Percentiles rank a stretch among this genome's conserved stretches.
These are phyloP conservation scores for Tenthredo notha DNA, from an alignment of 2,888 invertebrate species.

Conservation along the genomic window DNA sequence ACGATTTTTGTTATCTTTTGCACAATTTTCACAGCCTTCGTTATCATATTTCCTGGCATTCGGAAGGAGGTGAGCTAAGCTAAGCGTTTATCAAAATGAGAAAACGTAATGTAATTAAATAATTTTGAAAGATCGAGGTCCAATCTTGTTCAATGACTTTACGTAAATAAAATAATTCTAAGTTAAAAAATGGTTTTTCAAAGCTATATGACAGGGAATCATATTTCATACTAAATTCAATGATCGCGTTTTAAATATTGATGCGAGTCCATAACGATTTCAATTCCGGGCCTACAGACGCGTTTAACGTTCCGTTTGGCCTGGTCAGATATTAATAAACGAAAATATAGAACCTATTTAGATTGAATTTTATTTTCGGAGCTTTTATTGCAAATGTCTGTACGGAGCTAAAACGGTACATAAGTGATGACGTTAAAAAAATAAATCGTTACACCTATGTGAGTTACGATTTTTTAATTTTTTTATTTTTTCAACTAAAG, in stretches of 20 bases:
- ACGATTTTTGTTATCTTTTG: slow-evolving; percentile 92
- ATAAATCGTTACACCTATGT: slow-evolving; percentile 19
- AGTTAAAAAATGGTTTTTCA: not conserved
- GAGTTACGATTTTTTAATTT: not conserved
- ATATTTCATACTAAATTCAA: not conserved
- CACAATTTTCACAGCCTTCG: slow-evolving; percentile 95
- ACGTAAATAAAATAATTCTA: not conserved
- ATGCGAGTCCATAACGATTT: slow-evolving; percentile 7
- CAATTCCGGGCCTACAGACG: not conserved
- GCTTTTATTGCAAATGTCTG: slow-evolving; percentile 4
- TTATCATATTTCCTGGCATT: slow-evolving; percentile 97
- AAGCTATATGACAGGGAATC: not conserved
- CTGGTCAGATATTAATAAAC: slow-evolving; percentile 29
- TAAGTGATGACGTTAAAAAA: slow-evolving; percentile 11
- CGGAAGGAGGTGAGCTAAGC: slow-evolving; percentile 89
- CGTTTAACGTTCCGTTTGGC: not conserved
- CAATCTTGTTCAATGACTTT: not conserved
- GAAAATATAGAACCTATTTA: slow-evolving; percentile 17
- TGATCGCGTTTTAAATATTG: not conserved
- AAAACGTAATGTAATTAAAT: not conserved
- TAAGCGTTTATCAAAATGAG: not conserved
- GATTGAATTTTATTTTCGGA: slow-evolving; percentile 34
- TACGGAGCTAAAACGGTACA: not conserved
- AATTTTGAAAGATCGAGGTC: not conserved
- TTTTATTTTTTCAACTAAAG: not conserved